Percentiles rank a stretch among this genome's conserved stretches.
phyloP scores from a whole-genome alignment of 2,113 vertebrate genomes.

The Polypterus senegalus region DNA sequence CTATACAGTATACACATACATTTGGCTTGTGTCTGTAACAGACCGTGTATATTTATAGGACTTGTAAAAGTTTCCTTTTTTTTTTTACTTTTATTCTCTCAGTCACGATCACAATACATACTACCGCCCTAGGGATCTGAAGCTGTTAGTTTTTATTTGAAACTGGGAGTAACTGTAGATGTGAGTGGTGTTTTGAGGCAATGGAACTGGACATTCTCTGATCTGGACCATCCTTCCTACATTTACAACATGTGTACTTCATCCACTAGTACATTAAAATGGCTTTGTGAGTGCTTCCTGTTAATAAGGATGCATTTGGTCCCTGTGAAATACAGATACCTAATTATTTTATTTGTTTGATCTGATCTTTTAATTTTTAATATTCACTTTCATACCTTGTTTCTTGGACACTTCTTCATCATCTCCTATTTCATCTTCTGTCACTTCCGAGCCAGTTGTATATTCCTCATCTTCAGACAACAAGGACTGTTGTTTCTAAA shows the following conservation, averaged over 20 bases:
- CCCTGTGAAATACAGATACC: not conserved
- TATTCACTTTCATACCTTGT: slow-evolving; percentile 51
- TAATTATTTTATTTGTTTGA: not conserved
- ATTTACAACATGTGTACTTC: too few relatives aligned
- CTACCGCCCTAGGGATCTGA: too few relatives aligned
- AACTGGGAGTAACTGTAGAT: too few relatives aligned
- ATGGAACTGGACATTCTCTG: not conserved
- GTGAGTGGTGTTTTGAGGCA: not conserved
- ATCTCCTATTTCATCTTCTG: slow-evolving; percentile 93
- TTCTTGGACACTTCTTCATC: slow-evolving; percentile 87
- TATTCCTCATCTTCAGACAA: slow-evolving; percentile 95
- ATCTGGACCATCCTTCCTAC: not conserved
- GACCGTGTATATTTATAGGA: too few relatives aligned
- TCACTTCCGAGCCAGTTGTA: slow-evolving; percentile 93
- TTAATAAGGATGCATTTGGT: not conserved
- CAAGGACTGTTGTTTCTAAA: slow-evolving; percentile 75
- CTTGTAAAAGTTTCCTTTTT: too few relatives aligned
- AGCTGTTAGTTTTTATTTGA: too few relatives aligned
- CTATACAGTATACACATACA: too few relatives aligned
- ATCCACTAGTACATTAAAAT: not conserved
- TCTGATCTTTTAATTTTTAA: too few relatives aligned
- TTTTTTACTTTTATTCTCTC: too few relatives aligned
- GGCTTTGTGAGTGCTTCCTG: not conserved
- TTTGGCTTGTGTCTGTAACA: too few relatives aligned
- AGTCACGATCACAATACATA: too few relatives aligned